These are phyloP conservation scores for Heteractis magnifica DNA, from an alignment of 92 coral and sea anemone genomes.

Conservation along the genomic window DNA sequence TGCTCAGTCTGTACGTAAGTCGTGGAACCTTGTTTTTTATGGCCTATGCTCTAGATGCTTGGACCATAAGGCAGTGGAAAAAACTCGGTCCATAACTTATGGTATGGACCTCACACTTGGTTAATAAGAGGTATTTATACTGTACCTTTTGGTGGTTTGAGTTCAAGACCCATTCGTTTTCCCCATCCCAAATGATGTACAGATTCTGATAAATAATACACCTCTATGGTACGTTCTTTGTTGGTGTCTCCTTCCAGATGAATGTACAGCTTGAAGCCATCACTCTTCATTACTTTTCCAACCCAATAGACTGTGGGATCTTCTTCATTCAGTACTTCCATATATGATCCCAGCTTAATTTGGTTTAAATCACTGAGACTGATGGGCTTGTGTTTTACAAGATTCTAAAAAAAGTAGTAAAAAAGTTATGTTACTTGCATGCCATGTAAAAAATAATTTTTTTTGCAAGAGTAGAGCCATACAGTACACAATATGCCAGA, in stretches of 20 bases:
- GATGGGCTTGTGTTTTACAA: slow-evolving; percentile 1
- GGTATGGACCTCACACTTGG: not conserved
- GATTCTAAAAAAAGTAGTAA: not conserved
- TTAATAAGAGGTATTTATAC: not conserved
- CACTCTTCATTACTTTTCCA: slow-evolving; percentile 47
- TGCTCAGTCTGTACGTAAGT: too few species aligned
- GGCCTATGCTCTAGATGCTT: too few species aligned
- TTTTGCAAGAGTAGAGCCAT: too few species aligned
- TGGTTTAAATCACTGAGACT: slow-evolving; percentile 10
- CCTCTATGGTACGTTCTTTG: slow-evolving; percentile 48
- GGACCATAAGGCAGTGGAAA: too few species aligned
- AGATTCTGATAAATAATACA: slow-evolving; percentile 52
- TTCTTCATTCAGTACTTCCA: slow-evolving; percentile 56
- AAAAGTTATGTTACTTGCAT: too few species aligned
- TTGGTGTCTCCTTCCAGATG: slow-evolving; percentile 43
- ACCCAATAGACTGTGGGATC: slow-evolving; percentile 73
- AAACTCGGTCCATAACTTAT: too few species aligned
- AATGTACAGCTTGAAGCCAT: slow-evolving; percentile 58
- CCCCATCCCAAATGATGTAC: slow-evolving; percentile 81
- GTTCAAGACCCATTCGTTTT: slow-evolving; percentile 44
- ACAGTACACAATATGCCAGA: too few species aligned
- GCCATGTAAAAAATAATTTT: too few species aligned
- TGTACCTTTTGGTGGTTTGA: slow-evolving; percentile 57
- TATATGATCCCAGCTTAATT: not conserved
- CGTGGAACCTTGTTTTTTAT: too few species aligned